Conservation (phyloP, 2,797 vertebrate species). For the Xyrichtys novacula region DNA sequence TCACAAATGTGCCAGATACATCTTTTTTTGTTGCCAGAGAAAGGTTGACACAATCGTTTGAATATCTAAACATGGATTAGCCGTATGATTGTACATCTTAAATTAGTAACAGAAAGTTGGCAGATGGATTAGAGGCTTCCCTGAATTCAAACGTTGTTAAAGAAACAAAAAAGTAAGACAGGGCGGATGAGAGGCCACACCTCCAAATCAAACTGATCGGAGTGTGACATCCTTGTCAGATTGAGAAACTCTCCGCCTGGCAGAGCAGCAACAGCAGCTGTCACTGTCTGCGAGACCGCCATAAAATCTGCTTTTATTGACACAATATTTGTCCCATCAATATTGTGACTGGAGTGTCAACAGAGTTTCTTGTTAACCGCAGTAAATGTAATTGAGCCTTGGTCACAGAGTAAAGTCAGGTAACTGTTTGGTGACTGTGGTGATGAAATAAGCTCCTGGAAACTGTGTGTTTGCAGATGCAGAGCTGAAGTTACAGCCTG, state of each 20-base stretch:
- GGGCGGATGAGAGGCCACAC: conserved; percentile 2
- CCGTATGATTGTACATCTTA: no score
- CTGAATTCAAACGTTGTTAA: neutral
- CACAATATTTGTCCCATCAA: conserved; percentile 38
- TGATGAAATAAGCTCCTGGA: conserved; percentile 55
- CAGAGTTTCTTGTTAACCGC: conserved; percentile 8
- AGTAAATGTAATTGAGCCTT: conserved; percentile 27
- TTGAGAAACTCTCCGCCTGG: conserved; percentile 30
- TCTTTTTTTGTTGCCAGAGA: no score
- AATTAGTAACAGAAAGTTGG: no score
- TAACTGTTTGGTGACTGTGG: conserved; percentile 40
- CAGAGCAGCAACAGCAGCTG: conserved; percentile 44
- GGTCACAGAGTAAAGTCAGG: conserved; percentile 8
- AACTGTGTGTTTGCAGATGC: conserved; percentile 50
- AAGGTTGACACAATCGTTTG: no score
- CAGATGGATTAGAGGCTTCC: conserved; percentile 19
- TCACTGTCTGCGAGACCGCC: conserved; percentile 22
- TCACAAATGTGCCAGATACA: no score
- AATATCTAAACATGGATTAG: no score
- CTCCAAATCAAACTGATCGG: conserved; percentile 42
- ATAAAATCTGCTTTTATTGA: conserved; percentile 35
- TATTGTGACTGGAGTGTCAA: conserved; percentile 30
- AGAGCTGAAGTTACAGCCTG: conserved; percentile 48
- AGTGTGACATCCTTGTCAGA: conserved; percentile 25
- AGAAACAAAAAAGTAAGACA: neutral